Base-by-base conservation (phyloP, 2,113 vertebrate genomes). In the Columba livia region DNA sequence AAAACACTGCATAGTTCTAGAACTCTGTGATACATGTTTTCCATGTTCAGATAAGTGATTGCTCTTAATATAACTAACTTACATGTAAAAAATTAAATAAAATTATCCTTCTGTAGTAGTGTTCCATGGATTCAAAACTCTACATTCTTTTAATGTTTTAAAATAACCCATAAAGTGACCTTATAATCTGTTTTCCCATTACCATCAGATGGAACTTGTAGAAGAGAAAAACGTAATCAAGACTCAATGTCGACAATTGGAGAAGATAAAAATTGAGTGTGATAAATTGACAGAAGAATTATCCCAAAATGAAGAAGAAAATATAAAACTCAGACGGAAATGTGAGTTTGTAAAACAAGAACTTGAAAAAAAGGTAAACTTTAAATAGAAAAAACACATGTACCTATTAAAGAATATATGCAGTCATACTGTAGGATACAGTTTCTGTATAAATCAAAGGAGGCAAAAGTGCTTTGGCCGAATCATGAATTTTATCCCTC, bases 241-340 rank as follows among this genome's bases (percentile, higher is more conserved):
- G 95, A 90, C 85, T 53, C 98, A 99, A 44, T 97, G 95, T 83
- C 94, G 97, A 93, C 99, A 99, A 70, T 93, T 99, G 93, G 99
- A 99, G 97, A 98, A 98, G 91, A 98, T 99, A 97, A 99, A 99
- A 97, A 95, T 93, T 44, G 98, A 99, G 78, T 99, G 97, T 97
- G 98, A 99, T 95, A 99, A 98, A 89, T 94, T 99, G 90, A 96
- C 98, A n/a, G 97, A 98, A 61, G 98, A 99, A 88, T 98, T 99
- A 97, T 97, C 92, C 51, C 96, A 97, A 56, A 98, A 97, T 69
- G 98, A 98, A 83, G 98, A 98, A 85, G 98, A 98, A 74, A 98
- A 98, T 70, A 71, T 93, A 65, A 98, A 98, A 65, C 96, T 99
- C 79, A 98, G 97, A 56, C 94, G 91, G 92, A 99, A 99, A 87